Base-by-base conservation (phyloP, 1,140 invertebrate genomes). In the Drosophila virilis region DNA sequence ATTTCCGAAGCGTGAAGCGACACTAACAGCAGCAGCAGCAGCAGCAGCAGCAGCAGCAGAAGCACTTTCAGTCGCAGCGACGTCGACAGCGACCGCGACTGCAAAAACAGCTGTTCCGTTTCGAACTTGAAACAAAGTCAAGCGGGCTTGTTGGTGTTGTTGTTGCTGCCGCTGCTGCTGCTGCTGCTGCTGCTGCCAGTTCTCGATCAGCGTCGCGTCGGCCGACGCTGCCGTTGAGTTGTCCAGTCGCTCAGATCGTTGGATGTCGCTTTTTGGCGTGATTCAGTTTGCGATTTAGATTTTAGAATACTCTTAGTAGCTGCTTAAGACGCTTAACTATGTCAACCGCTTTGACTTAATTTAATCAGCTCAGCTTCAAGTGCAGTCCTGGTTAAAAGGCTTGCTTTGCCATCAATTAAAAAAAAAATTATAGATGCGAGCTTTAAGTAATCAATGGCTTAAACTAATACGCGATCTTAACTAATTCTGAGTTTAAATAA, bases 1-100 rank as follows among this genome's bases (percentile, higher is more conserved):
- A 80, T 84, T 84, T 77, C 68, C 80, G 80, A 84, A 84, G 73
- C 80, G 80, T 84, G 80, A 84, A 83, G 72, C 82, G 73, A 58
- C 69, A 35, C 59, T 38, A 57, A 52, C 70, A 57, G 37, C 57
- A 55, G n/a, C 13, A 12, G 8, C 43, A 51, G 28, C n/a, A n/a
- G n/a, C 54, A 46, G 42, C 50, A 42, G 28, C 51, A 10, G 37
- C 54, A 40, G 22, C 66, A 9, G 22, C 46, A 28, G 22, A 28
- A 28, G 22, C 22, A 28, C 22, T 28, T 5, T 28, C 22, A 28
- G 22, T 28, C 7, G 37, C 40, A 33, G 1, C 48, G 51, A 71
- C 62, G 10, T 6, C 43, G 17, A 55, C 61, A 28, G 50, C 28
- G 50, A 35, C 61, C 2, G 13, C 8, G 22, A 52, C 61, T 46